Evolutionary conservation across 2,113 vertebrate genomes (phyloP).

Genomic region (Sapajus apella): DNA sequence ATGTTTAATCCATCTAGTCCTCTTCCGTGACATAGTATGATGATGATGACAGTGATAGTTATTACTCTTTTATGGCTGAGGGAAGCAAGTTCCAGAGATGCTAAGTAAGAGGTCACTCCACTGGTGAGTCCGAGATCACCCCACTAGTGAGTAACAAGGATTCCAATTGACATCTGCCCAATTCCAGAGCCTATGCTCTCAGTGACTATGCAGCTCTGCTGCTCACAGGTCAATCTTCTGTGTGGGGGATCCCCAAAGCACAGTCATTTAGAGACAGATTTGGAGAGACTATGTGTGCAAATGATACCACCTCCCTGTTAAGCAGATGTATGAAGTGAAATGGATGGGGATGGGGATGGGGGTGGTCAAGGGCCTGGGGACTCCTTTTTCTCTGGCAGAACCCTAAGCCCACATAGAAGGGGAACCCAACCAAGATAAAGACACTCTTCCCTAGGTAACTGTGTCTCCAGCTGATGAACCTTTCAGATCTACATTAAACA

Average conservation of each 20-base stretch:
- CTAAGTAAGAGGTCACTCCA: not conserved
- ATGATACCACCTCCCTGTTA: fast-evolving
- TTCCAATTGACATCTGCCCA: not conserved
- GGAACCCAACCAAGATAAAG: not conserved
- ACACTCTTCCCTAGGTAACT: not conserved
- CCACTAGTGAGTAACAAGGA: not conserved
- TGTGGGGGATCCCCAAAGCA: not conserved
- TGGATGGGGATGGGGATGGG: not conserved
- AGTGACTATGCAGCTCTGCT: no score
- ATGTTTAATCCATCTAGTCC: not conserved
- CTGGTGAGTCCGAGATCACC: not conserved
- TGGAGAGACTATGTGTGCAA: no score
- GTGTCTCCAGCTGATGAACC: not conserved
- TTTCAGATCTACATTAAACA: not conserved
- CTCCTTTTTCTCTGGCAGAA: not conserved
- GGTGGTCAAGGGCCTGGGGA: not conserved
- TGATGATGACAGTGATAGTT: no score
- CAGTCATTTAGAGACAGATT: not conserved
- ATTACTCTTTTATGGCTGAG: no score
- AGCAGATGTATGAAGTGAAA: not conserved
- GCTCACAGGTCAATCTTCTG: not conserved
- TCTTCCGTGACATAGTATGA: not conserved
- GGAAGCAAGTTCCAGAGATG: not conserved
- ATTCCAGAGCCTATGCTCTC: not conserved
- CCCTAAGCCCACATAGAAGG: not conserved